Percentiles rank a stretch among this genome's conserved stretches.
phyloP scores from a whole-genome alignment of 2,113 vertebrate genomes.

The Cynoglossus semilaevis region DNA sequence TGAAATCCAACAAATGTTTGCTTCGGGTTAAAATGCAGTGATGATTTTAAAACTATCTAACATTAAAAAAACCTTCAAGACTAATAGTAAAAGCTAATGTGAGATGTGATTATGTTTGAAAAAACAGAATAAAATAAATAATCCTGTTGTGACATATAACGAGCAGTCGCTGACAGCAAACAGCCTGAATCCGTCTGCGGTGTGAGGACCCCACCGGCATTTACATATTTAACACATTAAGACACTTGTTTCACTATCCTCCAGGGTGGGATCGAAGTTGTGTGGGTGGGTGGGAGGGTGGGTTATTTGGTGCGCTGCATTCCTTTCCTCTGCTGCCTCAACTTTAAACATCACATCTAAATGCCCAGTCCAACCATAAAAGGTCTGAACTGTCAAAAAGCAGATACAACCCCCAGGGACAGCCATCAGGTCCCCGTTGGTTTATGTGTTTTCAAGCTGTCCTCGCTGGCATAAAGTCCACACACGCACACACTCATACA shows the following conservation, averaged over 20 bases:
- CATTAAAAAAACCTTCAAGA: too few species aligned
- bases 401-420: neutral
- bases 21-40: too few species aligned
- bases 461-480: neutral
- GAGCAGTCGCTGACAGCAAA: slow-evolving; percentile 2
- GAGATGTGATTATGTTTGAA: neutral
- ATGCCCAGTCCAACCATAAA: neutral
- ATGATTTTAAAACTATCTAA: too few species aligned
- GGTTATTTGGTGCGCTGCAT: neutral
- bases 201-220: slow-evolving; percentile 15
- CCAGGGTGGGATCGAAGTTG: neutral
- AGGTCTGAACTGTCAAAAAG: neutral
- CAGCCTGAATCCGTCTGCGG: slow-evolving; percentile 46
- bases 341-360: neutral
- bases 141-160: slow-evolving; percentile 20
- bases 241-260: slow-evolving; percentile 4
- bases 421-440: neutral
- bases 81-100: neutral
- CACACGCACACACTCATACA: slow-evolving; percentile 7
- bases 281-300: neutral
- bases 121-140: neutral
- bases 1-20: too few species aligned
- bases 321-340: too few species aligned
- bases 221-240: slow-evolving; percentile 19
- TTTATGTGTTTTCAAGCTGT: too few species aligned